Evolutionary conservation across 2,888 invertebrate species (phyloP).

Genomic region (Leucania comma): DNA sequence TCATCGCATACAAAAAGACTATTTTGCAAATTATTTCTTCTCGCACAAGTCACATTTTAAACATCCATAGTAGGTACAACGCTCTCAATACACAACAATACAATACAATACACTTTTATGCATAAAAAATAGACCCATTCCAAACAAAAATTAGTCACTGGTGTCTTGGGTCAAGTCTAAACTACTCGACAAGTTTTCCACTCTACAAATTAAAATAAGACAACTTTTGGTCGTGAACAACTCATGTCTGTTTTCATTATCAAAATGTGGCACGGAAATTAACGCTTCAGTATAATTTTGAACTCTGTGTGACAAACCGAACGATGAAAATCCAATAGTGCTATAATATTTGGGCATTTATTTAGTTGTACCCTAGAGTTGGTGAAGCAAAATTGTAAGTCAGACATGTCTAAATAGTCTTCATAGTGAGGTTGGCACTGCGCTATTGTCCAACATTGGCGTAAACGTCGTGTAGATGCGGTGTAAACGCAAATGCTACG

Average conservation of each 20-base stretch:
- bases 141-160: constrained; percentile 44
- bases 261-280: neutral
- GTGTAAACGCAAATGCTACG: too few species aligned
- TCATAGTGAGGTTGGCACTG: too few species aligned
- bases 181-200: neutral
- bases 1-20: constrained; percentile 78
- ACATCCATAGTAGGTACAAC: constrained; percentile 23
- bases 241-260: neutral
- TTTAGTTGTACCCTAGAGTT: neutral
- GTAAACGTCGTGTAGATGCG: too few species aligned
- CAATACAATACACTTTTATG: constrained; percentile 39
- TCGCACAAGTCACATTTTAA: constrained; percentile 41
- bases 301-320: neutral
- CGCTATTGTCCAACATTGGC: too few species aligned
- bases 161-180: neutral
- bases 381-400: neutral
- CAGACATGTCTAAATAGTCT: too few species aligned
- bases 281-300: neutral
- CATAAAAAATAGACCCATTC: constrained; percentile 46
- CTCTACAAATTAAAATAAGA: neutral
- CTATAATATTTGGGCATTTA: neutral
- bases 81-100: constrained; percentile 22
- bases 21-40: constrained; percentile 72
- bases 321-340: neutral
- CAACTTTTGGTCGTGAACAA: neutral